Base-by-base conservation (phyloP, 2,888 invertebrate genomes). In the Mythimna loreyi region DNA sequence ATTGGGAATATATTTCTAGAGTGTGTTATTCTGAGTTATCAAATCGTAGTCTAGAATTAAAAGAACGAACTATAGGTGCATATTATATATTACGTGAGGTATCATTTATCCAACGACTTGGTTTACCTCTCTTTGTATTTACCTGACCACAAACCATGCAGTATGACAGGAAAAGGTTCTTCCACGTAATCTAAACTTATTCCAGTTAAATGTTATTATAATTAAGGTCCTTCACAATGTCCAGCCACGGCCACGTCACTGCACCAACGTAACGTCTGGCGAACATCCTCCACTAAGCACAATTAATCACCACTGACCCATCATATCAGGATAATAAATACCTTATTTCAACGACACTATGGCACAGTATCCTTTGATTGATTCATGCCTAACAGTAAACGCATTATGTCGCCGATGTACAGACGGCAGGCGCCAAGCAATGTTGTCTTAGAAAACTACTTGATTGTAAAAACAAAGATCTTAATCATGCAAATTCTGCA, bases 241-340 rank as follows among this genome's bases (percentile, higher is more conserved):
- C 84, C 87, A 89, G 90, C 91, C 91, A 40, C 91, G 91, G 92
- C 90, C 92, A 91, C 93, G 92, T 93, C 91, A 91, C 85, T 67
- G 40, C 66, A 53, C 76, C 75, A 85, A 83, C 86, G 87, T 84
- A 86, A 80, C 87, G 93, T 94, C 94, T 93, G 92, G 89, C 72
- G 85, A 85, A 88, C 91, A 93, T 94, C 93, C 92, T 93, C 85
- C 25, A 62, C 71, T 78, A 70, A 79, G 76, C 79, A 75, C 86
- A 81, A 89, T 91, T 91, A 90, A 90, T 90, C 87, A 89, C 85
- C 80, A 62, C 81, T 56, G 58, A 82, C 63, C 64, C 68, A 69
- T 47, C 55, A 71, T 77, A 75, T 66, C 78, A 69, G 67, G 59
- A 73, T 67, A 85, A 70, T 72, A 74, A 80, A 67, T 67, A 70